Conservation (phyloP, 1,140 invertebrate species). For the Augochlora pura region DNA sequence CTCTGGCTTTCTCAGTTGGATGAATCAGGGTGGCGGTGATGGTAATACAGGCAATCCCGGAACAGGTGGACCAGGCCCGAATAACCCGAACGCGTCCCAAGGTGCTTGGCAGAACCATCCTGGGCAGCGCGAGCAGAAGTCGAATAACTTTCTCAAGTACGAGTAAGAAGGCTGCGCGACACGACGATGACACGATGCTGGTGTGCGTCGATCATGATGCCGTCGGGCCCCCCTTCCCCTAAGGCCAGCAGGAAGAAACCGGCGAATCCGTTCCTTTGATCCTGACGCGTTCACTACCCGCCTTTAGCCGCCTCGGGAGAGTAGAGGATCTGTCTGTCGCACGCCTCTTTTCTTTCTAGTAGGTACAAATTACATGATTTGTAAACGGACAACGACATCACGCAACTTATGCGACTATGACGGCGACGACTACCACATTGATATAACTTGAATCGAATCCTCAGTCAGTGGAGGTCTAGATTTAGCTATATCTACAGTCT, state of each 20-base stretch:
- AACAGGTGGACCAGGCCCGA: slow-evolving; percentile 76
- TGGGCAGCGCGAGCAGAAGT: slow-evolving; percentile 78
- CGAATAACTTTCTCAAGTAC: slow-evolving; percentile 81
- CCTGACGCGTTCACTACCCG: slow-evolving; percentile 70
- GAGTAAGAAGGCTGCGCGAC: slow-evolving; percentile 73
- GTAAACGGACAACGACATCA: slow-evolving; percentile 28
- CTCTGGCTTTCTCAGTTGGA: slow-evolving; percentile 82
- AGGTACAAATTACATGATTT: slow-evolving; percentile 49
- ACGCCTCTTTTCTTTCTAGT: slow-evolving; percentile 19
- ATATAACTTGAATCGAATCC: not conserved
- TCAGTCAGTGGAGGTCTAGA: slow-evolving; percentile 1
- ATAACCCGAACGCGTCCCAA: slow-evolving; percentile 78
- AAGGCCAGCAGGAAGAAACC: slow-evolving; percentile 67
- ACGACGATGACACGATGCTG: too few relatives aligned
- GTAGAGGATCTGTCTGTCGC: slow-evolving; percentile 51
- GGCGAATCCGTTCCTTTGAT: slow-evolving; percentile 75
- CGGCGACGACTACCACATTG: too few relatives aligned
- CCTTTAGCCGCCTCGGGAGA: not conserved
- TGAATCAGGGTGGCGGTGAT: slow-evolving; percentile 79
- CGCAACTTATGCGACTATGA: too few relatives aligned
- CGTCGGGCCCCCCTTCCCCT: too few relatives aligned
- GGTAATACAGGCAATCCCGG: slow-evolving; percentile 76
- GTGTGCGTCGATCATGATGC: not conserved
- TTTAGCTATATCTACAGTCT: not conserved
- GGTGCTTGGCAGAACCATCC: slow-evolving; percentile 81